phyloP scores from a whole-genome alignment of 2,797 vertebrate species.

The Nasua narica region DNA sequence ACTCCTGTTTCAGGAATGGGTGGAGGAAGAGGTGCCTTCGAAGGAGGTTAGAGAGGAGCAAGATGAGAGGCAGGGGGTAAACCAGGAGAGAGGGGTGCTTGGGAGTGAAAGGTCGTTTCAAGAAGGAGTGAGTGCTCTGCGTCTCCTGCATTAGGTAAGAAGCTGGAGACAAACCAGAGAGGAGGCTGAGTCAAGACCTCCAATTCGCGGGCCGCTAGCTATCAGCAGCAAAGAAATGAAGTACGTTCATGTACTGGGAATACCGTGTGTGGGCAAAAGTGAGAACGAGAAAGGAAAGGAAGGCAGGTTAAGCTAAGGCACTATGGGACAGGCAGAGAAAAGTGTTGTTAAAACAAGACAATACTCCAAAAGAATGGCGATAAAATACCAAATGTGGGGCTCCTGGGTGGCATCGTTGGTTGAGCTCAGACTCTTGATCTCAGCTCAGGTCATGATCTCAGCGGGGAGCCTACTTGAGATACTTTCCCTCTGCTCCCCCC shows the following conservation, averaged over 20 bases:
- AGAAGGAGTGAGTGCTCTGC: neutral
- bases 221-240: neutral
- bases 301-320: neutral
- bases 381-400: neutral
- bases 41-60: neutral
- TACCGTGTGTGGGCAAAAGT: neutral
- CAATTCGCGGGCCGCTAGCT: neutral
- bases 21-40: neutral
- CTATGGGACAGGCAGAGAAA: neutral
- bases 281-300: neutral
- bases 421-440: neutral
- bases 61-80: neutral
- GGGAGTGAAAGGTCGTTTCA: neutral
- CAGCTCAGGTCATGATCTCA: neutral
- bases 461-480: neutral
- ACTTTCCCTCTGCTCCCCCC: neutral
- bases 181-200: neutral
- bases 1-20: neutral
- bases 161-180: neutral
- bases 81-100: neutral
- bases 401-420: neutral
- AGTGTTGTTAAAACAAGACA: neutral
- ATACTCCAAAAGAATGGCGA: neutral
- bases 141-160: neutral
- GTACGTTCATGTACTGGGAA: neutral